Conservation (phyloP, 2,797 vertebrate species). For the Allobates femoralis region DNA sequence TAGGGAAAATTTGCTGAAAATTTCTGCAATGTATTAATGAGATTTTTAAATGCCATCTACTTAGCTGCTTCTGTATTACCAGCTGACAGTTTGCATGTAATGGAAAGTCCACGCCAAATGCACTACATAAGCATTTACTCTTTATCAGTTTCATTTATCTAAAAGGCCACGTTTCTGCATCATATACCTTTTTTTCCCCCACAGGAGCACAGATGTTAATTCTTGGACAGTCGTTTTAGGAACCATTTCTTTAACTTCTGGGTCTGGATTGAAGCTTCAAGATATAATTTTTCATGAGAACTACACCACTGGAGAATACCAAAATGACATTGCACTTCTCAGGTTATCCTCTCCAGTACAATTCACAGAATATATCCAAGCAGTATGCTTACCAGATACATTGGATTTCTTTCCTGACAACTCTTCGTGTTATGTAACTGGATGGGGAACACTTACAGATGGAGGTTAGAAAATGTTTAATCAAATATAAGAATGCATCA, state of each 20-base stretch:
- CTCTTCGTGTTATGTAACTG: slow-evolving; percentile 72
- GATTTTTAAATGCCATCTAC: no score
- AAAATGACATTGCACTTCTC: slow-evolving; percentile 77
- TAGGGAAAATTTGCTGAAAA: no score
- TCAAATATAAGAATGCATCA: not conserved
- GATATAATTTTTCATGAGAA: slow-evolving; percentile 76
- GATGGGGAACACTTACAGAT: slow-evolving; percentile 75
- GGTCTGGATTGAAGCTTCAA: slow-evolving; percentile 66
- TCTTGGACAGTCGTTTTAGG: slow-evolving; percentile 77
- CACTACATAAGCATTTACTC: no score
- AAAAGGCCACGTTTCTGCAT: no score
- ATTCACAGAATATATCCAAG: slow-evolving; percentile 70
- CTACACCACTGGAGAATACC: slow-evolving; percentile 66
- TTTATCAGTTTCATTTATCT: no score
- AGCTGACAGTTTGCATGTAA: no score
- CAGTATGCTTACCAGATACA: slow-evolving; percentile 74
- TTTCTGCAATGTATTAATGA: no score
- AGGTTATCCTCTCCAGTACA: slow-evolving; percentile 70
- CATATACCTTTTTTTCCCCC: slow-evolving; percentile 44
- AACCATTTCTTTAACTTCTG: slow-evolving; percentile 72
- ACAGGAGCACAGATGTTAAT: slow-evolving; percentile 72
- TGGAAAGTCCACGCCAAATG: no score
- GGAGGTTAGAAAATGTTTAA: slow-evolving; percentile 67
- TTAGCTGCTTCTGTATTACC: no score
- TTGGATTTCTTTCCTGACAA: slow-evolving; percentile 69